phyloP scores from a whole-genome alignment of 2,113 vertebrate genomes.

The Syngnathus scovelli region DNA sequence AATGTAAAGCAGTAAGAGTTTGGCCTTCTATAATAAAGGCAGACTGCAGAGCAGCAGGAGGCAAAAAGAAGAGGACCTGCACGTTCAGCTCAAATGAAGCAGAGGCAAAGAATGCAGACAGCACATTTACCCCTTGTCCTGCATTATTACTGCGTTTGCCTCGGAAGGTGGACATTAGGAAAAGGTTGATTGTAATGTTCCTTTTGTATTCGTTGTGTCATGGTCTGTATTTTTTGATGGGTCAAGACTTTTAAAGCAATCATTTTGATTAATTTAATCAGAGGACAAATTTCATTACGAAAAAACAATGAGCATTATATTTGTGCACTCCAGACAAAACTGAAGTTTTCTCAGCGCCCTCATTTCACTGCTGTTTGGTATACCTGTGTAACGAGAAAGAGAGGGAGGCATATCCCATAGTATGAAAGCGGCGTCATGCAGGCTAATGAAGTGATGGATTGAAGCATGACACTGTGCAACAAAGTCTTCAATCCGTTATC shows the following conservation, averaged over 20 bases:
- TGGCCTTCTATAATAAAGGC: constrained; percentile 54
- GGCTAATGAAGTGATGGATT: neutral
- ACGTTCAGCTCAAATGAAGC: constrained; percentile 63
- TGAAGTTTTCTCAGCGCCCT: neutral
- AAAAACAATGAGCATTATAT: neutral
- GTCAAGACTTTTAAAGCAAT: neutral
- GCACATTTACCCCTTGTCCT: constrained; percentile 46
- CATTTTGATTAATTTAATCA: neutral
- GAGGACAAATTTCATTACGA: neutral
- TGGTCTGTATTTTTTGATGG: neutral
- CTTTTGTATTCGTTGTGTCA: neutral
- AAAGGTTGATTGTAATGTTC: constrained; percentile 2
- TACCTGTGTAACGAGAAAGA: neutral
- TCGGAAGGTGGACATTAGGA: constrained; percentile 35
- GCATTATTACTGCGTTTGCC: constrained; percentile 50
- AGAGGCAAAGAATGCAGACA: constrained; percentile 36
- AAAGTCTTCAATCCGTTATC: neutral
- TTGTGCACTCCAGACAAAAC: neutral
- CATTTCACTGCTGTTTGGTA: neutral
- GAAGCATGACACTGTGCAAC: neutral
- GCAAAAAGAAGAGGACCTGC: constrained; percentile 60
- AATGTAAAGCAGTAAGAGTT: constrained; percentile 44
- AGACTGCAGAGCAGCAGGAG: constrained; percentile 64
- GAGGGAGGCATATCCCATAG: neutral
- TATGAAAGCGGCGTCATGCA: too few relatives aligned